phyloP scores from a whole-genome alignment of 2,797 vertebrate genomes.

The Pseudochromis fuscus region DNA sequence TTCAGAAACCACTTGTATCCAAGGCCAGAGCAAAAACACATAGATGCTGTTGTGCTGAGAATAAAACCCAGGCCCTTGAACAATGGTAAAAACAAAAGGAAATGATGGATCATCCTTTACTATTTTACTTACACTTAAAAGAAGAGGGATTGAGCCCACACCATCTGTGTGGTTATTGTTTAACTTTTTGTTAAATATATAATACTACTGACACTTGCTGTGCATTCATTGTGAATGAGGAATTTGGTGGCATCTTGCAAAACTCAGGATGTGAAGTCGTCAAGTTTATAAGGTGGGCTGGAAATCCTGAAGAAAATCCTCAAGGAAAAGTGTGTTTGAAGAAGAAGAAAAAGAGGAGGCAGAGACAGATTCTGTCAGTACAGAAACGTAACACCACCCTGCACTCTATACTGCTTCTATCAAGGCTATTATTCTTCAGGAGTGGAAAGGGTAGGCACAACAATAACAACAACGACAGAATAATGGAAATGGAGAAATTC shows the following conservation, averaged over 20 bases:
- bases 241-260: background rate
- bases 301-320: conserved; percentile 29
- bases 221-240: background rate
- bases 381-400: conserved; percentile 21
- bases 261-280: conserved; percentile 30
- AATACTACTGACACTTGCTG: background rate
- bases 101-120: conserved; percentile 11
- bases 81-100: conserved; percentile 21
- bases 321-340: conserved; percentile 35
- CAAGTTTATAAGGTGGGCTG: conserved; percentile 28
- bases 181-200: conserved; percentile 6
- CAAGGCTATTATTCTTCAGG: conserved; percentile 61
- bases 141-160: conserved; percentile 1
- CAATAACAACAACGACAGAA: conserved; percentile 61
- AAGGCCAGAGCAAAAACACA: conserved; percentile 42
- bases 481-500: conserved; percentile 71
- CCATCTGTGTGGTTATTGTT: background rate
- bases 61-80: conserved; percentile 28
- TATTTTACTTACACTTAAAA: conserved; percentile 2
- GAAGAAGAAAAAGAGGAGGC: conserved; percentile 7
- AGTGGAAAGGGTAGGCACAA: conserved; percentile 52
- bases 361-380: conserved; percentile 44
- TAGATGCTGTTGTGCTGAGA: conserved; percentile 25
- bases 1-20: conserved; percentile 56
- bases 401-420: conserved; percentile 39